phyloP scores from a whole-genome alignment of 2,113 vertebrate genomes.

The Calidris pugnax region DNA sequence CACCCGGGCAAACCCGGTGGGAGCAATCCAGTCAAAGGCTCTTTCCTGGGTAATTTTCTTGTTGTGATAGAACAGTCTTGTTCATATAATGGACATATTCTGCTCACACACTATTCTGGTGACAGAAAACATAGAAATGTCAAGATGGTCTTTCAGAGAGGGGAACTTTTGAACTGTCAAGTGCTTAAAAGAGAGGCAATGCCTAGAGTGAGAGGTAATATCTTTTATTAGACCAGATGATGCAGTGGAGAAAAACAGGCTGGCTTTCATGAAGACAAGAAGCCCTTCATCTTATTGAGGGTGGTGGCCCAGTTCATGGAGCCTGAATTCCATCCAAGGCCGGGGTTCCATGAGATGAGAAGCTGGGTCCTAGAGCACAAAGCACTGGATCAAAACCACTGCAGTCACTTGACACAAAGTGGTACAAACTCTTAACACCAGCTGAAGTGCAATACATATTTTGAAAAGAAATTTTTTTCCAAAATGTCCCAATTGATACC shows the following conservation, averaged over 20 bases:
- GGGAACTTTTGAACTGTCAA: neutral
- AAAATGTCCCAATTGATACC: neutral
- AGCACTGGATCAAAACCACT: neutral
- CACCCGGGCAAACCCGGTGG: neutral
- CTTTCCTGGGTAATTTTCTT: neutral
- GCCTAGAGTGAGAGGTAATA: neutral
- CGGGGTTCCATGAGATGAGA: neutral
- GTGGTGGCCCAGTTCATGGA: neutral
- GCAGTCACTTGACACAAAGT: neutral
- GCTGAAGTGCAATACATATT: neutral
- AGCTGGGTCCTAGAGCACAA: neutral
- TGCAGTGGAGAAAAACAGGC: neutral
- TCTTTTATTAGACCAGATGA: slow-evolving; percentile 13
- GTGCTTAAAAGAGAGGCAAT: neutral
- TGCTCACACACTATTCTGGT: neutral
- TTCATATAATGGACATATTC: neutral
- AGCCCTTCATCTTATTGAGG: neutral
- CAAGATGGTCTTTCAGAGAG: neutral
- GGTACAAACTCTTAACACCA: neutral
- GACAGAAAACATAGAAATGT: neutral
- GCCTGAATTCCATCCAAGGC: neutral
- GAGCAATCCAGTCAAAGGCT: neutral
- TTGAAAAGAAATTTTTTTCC: neutral
- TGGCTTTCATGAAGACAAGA: slow-evolving; percentile 4
- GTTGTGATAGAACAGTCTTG: neutral